Percentiles rank a stretch among this genome's conserved stretches.
Evolutionary conservation across 2,888 invertebrate species (phyloP).

Genomic region (Phaedon cochleariae): DNA sequence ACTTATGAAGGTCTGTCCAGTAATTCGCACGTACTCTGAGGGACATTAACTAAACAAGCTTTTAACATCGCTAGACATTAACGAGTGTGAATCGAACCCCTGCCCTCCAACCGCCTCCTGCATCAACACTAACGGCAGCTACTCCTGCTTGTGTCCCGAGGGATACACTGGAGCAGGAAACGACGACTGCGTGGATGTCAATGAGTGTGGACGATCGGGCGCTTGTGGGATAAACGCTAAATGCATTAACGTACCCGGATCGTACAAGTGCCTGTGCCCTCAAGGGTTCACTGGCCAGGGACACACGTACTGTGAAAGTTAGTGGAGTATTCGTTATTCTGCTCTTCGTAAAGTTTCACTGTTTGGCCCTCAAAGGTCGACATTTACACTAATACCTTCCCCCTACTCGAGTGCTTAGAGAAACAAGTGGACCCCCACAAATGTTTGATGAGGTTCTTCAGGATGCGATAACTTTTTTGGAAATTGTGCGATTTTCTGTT

Average conservation of each 20-base stretch:
- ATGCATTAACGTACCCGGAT: slow-evolving; percentile 84
- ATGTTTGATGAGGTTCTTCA: too few species aligned
- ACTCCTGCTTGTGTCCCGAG: slow-evolving; percentile 75
- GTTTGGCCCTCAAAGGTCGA: neutral
- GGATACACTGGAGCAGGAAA: slow-evolving; percentile 71
- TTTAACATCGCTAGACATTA: slow-evolving; percentile 68
- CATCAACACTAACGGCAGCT: slow-evolving; percentile 79
- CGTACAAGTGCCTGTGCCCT: slow-evolving; percentile 80
- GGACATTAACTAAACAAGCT: too few species aligned
- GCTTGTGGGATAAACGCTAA: slow-evolving; percentile 80
- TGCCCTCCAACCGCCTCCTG: slow-evolving; percentile 78
- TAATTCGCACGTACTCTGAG: too few species aligned
- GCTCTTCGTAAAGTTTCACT: slow-evolving; percentile 3
- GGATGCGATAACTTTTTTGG: too few species aligned
- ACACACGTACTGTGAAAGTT: slow-evolving; percentile 80
- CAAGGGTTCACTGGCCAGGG: slow-evolving; percentile 80
- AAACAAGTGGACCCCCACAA: too few species aligned
- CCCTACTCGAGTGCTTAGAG: too few species aligned
- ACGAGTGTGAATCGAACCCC: slow-evolving; percentile 75
- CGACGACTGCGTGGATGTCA: slow-evolving; percentile 75
- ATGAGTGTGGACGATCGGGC: slow-evolving; percentile 74
- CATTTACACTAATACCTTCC: slow-evolving; percentile 22
- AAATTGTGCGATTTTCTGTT: too few species aligned
- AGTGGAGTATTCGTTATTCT: slow-evolving; percentile 58
- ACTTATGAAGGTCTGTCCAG: too few species aligned